These are phyloP conservation scores for Lasioglossum vierecki DNA, from an alignment of 2,888 invertebrate genomes.

Conservation along the genomic window DNA sequence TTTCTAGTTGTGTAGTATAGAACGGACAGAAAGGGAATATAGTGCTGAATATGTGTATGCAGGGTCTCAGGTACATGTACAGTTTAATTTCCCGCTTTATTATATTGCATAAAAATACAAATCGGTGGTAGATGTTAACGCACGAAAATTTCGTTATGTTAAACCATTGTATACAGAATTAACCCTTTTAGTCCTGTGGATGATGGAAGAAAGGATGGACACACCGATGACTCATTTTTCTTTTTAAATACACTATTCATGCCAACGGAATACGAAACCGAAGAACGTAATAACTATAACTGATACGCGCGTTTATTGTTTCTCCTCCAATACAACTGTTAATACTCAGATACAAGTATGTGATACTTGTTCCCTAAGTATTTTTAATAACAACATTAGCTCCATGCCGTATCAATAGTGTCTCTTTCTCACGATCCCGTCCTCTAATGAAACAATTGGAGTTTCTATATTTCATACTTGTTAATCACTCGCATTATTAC, in stretches of 20 bases:
- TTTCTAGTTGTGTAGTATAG: background rate
- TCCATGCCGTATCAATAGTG: too few species aligned
- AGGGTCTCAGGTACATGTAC: background rate
- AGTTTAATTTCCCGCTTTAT: slow-evolving; percentile 10
- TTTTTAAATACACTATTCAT: background rate
- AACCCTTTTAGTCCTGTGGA: too few species aligned
- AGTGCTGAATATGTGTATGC: background rate
- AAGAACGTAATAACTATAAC: background rate
- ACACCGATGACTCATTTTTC: background rate
- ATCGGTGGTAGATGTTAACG: slow-evolving; percentile 6
- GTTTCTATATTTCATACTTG: too few species aligned
- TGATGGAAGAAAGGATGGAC: background rate
- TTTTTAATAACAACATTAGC: too few species aligned
- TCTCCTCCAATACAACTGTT: background rate
- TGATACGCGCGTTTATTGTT: background rate
- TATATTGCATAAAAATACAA: slow-evolving; percentile 37
- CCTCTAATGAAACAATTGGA: too few species aligned
- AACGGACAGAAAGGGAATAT: background rate
- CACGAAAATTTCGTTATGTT: background rate
- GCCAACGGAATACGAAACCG: background rate
- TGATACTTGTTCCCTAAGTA: background rate
- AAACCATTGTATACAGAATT: background rate
- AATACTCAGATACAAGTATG: background rate
- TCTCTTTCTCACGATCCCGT: too few species aligned
- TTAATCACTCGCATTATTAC: background rate